These are phyloP conservation scores for Zalophus californianus DNA, from an alignment of 2,797 vertebrate genomes.

Conservation along the genomic window DNA sequence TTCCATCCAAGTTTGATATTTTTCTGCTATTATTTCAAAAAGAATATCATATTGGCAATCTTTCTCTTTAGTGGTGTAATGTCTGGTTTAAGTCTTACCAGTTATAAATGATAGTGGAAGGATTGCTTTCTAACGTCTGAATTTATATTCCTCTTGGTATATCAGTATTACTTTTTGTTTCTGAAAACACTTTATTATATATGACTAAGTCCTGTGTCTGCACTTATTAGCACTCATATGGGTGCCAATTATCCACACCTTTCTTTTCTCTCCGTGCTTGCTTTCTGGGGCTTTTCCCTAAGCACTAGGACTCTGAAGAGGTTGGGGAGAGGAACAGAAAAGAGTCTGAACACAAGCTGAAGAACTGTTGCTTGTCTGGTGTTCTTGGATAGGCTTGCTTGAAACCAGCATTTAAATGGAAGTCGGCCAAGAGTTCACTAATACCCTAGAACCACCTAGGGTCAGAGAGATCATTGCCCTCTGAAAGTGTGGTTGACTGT, in stretches of 20 bases:
- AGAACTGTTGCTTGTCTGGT: neutral
- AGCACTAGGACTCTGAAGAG: neutral
- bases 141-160: neutral
- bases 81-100: neutral
- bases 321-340: neutral
- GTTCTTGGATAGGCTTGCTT: neutral
- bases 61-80: neutral
- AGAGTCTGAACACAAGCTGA: neutral
- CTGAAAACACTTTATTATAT: neutral
- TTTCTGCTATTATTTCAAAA: constrained; percentile 1
- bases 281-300: neutral
- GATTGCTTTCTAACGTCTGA: neutral
- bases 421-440: neutral
- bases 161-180: neutral
- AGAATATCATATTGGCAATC: neutral
- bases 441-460: neutral
- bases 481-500: neutral
- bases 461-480: neutral
- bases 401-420: neutral
- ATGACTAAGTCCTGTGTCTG: neutral
- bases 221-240: neutral
- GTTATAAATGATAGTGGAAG: neutral
- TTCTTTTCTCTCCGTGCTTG: neutral
- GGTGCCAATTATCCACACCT: neutral
- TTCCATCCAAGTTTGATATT: neutral